phyloP scores from a whole-genome alignment of 2,113 vertebrate genomes.

The Mixornis gularis region DNA sequence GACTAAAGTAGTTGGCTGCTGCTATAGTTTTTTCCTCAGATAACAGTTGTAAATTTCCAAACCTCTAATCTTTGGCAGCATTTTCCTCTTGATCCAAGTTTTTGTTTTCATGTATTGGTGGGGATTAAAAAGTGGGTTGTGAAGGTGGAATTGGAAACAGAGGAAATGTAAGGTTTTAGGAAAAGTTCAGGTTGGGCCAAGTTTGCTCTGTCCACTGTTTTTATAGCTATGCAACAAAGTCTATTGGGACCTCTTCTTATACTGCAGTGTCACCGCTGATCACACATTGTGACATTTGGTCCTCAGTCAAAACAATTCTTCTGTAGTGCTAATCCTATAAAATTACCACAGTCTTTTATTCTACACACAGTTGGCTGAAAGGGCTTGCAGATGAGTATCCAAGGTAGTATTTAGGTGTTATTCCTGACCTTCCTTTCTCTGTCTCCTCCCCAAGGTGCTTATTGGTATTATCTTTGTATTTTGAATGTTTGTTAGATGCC shows the following conservation, averaged over 20 bases:
- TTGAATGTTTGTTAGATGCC: background rate
- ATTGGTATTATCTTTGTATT: background rate
- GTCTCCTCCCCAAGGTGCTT: background rate
- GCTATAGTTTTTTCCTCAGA: conserved; percentile 14
- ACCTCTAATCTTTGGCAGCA: conserved; percentile 11
- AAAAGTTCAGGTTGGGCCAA: conserved; percentile 28
- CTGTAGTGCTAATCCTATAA: conserved; percentile 16
- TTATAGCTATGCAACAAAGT: background rate
- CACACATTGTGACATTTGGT: conserved; percentile 3
- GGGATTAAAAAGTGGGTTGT: conserved; percentile 45
- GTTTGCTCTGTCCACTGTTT: background rate
- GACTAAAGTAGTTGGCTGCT: background rate
- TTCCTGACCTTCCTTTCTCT: background rate
- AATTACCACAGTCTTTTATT: background rate
- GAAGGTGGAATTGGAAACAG: conserved; percentile 44
- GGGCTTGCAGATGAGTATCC: background rate
- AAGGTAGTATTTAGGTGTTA: background rate
- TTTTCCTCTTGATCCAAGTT: conserved; percentile 49
- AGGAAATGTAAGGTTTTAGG: conserved; percentile 40
- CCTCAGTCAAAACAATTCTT: conserved; percentile 1
- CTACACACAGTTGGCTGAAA: background rate
- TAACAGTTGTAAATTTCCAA: conserved; percentile 32
- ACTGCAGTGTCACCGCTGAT: background rate
- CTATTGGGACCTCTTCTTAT: background rate
- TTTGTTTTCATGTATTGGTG: conserved; percentile 35